Evolutionary conservation across 2,113 vertebrate species (phyloP).

Genomic region (Tupaia tana): DNA sequence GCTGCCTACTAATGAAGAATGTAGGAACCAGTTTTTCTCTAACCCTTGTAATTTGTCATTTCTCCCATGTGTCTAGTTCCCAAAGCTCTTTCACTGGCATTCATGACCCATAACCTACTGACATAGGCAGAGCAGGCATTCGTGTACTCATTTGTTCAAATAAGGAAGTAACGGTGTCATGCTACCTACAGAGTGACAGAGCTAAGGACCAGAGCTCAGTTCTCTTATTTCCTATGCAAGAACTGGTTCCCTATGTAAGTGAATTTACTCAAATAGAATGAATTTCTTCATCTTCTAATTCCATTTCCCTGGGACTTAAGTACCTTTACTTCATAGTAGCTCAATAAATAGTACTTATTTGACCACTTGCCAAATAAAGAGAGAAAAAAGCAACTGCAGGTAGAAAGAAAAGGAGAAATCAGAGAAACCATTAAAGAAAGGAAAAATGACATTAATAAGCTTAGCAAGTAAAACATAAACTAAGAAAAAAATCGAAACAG

Average conservation of each 20-base stretch:
- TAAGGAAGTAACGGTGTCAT: not conserved
- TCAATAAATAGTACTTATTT: slow-evolving; percentile 20
- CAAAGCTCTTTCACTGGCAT: not conserved
- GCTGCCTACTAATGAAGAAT: not conserved
- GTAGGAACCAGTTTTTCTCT: not conserved
- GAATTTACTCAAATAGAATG: not conserved
- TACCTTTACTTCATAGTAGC: not conserved
- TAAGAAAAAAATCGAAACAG: not conserved
- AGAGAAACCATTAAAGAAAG: slow-evolving; percentile 20
- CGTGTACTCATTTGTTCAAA: slow-evolving; percentile 9
- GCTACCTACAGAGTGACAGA: not conserved
- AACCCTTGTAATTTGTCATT: not conserved
- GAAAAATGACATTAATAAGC: not conserved
- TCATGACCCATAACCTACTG: not conserved
- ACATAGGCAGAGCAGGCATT: not conserved
- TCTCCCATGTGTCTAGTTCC: not conserved
- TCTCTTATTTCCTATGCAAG: not conserved
- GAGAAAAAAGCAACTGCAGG: not conserved
- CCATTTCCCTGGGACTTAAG: slow-evolving; percentile 4
- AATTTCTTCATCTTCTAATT: slow-evolving; percentile 54
- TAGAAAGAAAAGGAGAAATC: slow-evolving; percentile 10
- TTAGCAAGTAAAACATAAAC: slow-evolving; percentile 17
- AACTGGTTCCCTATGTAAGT: not conserved
- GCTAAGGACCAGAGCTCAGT: not conserved
- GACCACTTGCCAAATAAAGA: slow-evolving; percentile 29